A percentile compares a stretch with the other conserved stretches of the same genome.
Conservation (phyloP, 2,797 vertebrate species). For the Gallinago nigripennis region DNA sequence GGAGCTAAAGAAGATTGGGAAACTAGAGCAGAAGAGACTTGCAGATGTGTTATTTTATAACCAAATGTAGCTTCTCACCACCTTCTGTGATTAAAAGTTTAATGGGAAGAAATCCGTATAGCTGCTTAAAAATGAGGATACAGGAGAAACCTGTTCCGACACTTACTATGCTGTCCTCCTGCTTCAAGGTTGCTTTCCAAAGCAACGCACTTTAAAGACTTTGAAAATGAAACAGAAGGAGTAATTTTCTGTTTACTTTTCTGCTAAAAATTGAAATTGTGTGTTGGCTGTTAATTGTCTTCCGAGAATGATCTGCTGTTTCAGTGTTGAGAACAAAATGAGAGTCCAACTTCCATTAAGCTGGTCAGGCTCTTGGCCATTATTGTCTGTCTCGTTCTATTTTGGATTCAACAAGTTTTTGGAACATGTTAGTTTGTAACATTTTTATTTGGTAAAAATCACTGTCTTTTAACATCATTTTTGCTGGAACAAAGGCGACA, state of each 20-base stretch:
- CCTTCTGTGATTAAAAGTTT: neutral
- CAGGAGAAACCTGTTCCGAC: neutral
- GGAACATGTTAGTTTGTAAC: neutral
- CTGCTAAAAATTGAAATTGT: neutral
- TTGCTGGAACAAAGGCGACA: neutral
- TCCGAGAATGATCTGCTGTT: neutral
- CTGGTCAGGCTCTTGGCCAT: slow-evolving; percentile 42
- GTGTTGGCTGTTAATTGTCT: neutral
- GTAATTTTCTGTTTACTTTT: slow-evolving; percentile 21
- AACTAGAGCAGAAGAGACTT: neutral
- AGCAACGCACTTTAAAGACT: neutral
- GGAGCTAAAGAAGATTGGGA: neutral
- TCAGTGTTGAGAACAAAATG: neutral
- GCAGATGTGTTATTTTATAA: neutral
- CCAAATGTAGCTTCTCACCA: neutral
- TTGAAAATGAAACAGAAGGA: neutral
- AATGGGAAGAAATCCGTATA: neutral
- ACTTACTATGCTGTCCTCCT: neutral
- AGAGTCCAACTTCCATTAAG: neutral
- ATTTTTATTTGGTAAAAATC: neutral
- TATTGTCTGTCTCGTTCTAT: slow-evolving; percentile 43
- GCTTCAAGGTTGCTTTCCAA: neutral
- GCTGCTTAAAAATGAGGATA: neutral
- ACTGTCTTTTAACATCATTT: neutral
- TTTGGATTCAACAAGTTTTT: slow-evolving; percentile 20